Evolutionary conservation across 2,797 vertebrate species (phyloP).

Genomic region (Typhlichthys subterraneus): DNA sequence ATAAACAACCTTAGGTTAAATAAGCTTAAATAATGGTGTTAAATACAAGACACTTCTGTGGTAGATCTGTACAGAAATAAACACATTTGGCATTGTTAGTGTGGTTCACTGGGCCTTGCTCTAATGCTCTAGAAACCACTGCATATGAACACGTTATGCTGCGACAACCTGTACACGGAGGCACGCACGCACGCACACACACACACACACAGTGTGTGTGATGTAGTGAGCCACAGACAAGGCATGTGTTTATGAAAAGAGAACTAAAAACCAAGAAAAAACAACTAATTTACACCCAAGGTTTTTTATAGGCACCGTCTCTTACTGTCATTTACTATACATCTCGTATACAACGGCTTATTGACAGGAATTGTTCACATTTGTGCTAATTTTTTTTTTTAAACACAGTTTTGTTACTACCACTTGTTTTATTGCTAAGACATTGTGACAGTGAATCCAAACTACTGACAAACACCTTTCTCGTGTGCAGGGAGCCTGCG

Average conservation of each 20-base stretch:
- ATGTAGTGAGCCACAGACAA: conserved; percentile 86
- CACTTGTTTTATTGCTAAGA: conserved; percentile 94
- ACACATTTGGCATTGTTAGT: conserved; percentile 85
- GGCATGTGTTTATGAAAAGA: conserved; percentile 85
- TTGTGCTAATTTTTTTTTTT: conserved; percentile 76
- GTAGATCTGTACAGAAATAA: conserved; percentile 92
- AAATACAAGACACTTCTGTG: conserved; percentile 95
- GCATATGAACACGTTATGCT: conserved; percentile 74
- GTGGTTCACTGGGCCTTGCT: conserved; percentile 78
- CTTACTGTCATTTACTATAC: conserved; percentile 87
- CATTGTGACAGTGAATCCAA: conserved; percentile 87
- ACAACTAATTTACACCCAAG: conserved; percentile 79
- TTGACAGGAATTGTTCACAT: conserved; percentile 77
- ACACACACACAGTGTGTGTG: conserved; percentile 66
- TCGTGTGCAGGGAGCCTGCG: conserved; percentile 77
- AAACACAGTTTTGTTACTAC: conserved; percentile 82
- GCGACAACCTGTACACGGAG: conserved; percentile 57
- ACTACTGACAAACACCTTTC: conserved; percentile 80
- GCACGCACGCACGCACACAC: conserved; percentile 21
- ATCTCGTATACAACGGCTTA: conserved; percentile 81
- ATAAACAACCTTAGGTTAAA: conserved; percentile 92
- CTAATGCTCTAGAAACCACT: conserved; percentile 73
- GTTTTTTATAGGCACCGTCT: conserved; percentile 87
- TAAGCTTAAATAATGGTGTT: conserved; percentile 98
- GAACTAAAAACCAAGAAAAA: conserved; percentile 64